Conservation (phyloP, 2,797 vertebrate species). For the Lithobates pipiens region DNA sequence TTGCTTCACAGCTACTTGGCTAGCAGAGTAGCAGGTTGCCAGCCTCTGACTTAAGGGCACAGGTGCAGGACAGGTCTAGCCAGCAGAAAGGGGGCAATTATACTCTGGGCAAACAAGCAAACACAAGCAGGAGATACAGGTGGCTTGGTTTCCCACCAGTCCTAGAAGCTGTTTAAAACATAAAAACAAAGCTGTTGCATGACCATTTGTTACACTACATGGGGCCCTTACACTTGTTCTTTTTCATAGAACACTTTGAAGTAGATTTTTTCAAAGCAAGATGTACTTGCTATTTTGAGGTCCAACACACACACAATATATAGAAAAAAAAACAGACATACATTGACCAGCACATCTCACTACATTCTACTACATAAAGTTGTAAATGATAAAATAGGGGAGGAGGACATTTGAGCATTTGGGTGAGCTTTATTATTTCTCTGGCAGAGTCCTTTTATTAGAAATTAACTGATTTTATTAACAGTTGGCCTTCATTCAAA, state of each 20-base stretch:
- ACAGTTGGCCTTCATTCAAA: neutral
- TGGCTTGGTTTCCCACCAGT: neutral
- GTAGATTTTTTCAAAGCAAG: neutral
- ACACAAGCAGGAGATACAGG: constrained; percentile 6
- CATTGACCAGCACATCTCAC: too few relatives aligned
- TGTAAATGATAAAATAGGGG: too few relatives aligned
- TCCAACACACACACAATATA: neutral
- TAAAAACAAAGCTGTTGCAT: neutral
- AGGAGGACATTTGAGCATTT: too few relatives aligned
- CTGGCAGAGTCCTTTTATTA: too few relatives aligned
- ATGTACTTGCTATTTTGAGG: neutral
- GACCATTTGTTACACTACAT: neutral
- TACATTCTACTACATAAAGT: too few relatives aligned
- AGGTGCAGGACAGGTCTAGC: neutral
- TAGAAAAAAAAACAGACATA: too few relatives aligned
- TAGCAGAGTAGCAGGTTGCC: neutral
- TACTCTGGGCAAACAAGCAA: neutral
- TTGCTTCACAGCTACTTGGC: neutral
- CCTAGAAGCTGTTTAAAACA: neutral
- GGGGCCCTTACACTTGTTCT: neutral
- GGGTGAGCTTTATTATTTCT: too few relatives aligned
- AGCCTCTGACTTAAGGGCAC: neutral
- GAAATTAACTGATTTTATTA: too few relatives aligned
- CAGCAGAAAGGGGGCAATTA: constrained; percentile 1
- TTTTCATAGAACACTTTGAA: neutral